Evolutionary conservation across 2,113 vertebrate genomes (phyloP), one percentile per base, ranked within the genome.

Genomic region (Misgurnus mizolepis): DNA sequence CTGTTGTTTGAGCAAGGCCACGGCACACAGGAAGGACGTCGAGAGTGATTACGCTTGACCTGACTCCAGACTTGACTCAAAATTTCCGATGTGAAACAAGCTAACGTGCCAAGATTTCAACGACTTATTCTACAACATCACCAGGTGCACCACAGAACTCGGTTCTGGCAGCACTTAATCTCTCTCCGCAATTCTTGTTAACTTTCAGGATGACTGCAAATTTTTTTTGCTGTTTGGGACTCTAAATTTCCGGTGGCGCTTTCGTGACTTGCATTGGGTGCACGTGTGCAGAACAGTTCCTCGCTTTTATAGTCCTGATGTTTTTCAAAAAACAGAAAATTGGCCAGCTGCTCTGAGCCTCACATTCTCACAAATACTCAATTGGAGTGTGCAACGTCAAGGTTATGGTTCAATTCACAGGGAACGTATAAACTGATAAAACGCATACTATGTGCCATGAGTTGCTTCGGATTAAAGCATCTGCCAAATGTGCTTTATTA

Each of bases 111-210:
- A 17, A 55, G 74, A 76, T 76, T 40, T 66, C 3, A 3, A 18
- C 45, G 2, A 14, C 14, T 58, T 6, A 50, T 47, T 64, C 43
- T 75, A 47, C 58, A 62, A 6, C 58, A 64, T 50, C 43, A 75
- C 18, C 73, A 75, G 73, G 58, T 75, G 58, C 58, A 17, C 58
- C 22, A 39, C 73, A 75, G 58, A 64, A 34, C 58, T 49, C 18
- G 56, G 61, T 61, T 49, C 15, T 67, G 39, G 49, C 64, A 58
- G 22, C 18, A n/a, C 53, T 27, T 34, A 18, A 58, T 14, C 8
- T 64, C 34, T 15, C 40, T 69, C 53, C 8, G 6, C 50, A 68
- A 10, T 55, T 41, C 5, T 40, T 40, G 15, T 62, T 39, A 67
- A 60, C 47, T 60, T 11, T 1, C 12, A 74, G 41, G n/a, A 45